phyloP scores from a whole-genome alignment of 2,113 vertebrate genomes.

The Macroglossus sobrinus region DNA sequence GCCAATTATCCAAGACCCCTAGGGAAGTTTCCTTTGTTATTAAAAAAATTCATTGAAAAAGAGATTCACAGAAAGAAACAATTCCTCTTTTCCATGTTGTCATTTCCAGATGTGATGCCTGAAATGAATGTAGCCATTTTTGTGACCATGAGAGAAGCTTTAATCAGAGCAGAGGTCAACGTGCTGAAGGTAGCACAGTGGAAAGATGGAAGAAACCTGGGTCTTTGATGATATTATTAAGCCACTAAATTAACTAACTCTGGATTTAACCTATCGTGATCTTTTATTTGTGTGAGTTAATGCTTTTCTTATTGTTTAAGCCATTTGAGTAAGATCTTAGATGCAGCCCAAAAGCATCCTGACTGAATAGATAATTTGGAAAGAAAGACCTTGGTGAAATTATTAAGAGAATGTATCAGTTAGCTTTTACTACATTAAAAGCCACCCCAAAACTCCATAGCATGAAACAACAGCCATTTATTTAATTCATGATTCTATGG shows the following conservation, averaged over 20 bases:
- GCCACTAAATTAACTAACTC: background rate
- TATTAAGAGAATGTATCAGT: background rate
- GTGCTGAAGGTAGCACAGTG: background rate
- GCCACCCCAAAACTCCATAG: background rate
- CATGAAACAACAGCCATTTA: background rate
- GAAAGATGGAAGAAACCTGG: background rate
- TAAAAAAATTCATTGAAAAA: background rate
- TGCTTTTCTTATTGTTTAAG: background rate
- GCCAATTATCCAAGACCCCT: background rate
- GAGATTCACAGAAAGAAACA: background rate
- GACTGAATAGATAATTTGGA: background rate
- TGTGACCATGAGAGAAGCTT: background rate
- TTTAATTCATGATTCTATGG: background rate
- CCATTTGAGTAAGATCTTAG: background rate
- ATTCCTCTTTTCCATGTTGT: background rate
- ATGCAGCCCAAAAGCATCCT: background rate
- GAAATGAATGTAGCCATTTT: background rate
- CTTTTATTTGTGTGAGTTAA: background rate
- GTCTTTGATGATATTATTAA: background rate
- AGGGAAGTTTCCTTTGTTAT: background rate
- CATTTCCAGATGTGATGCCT: background rate
- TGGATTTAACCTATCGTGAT: background rate
- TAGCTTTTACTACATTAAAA: conserved; percentile 6
- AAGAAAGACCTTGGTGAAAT: background rate
- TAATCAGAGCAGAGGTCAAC: background rate